Base-by-base conservation (phyloP, 2,797 vertebrate genomes). In the Malurus leucopterus region DNA sequence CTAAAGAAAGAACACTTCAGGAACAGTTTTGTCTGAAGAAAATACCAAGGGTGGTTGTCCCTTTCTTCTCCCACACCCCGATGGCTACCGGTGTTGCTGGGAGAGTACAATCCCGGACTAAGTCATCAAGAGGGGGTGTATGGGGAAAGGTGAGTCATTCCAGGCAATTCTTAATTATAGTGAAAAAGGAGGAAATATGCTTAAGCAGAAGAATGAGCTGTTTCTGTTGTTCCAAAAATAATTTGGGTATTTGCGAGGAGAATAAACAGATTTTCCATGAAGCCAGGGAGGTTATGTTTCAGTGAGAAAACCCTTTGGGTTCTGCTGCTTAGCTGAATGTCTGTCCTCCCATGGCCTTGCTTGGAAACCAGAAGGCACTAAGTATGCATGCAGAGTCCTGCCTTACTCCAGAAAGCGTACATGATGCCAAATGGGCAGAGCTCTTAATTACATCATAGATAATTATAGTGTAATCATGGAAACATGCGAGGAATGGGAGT, bases 401-500 rank as follows among this genome's bases (percentile, higher is more conserved):
- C 1, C 0, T 68, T 74, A 79, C 84, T 89, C 80, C 91, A 86
- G 49, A 90, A 89, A 57, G 57, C 32, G 38, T 8, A 30, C 44
- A 41, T 5, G 24, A 72, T 91, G 85, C 87, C 93, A 94, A 84
- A 75, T 72, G 67, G 87, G 90, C 79, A 94, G 86, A 84, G 53
- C 54, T 78, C 76, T 72, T 76, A 72, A 86, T 91, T 93, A 75
- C 94, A 94, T 95, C 90, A 91, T 63, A 76, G 73, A 83, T 63
- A 92, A 89, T 80, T 15, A 19, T 14, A 75, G 62, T 54, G 63
- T 89, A 93, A 94, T 93, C 83, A 78, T 4, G 3, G 83, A 95
- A 95, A 87, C 73, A 92, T 76, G 92, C 73, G 81, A 89, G 83
- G 90, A 95, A 95, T 91, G 89, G 64, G 49, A 95, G 57, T 73